Base-by-base conservation (phyloP, 2,797 vertebrate genomes). In the Nyctalus aviator region DNA sequence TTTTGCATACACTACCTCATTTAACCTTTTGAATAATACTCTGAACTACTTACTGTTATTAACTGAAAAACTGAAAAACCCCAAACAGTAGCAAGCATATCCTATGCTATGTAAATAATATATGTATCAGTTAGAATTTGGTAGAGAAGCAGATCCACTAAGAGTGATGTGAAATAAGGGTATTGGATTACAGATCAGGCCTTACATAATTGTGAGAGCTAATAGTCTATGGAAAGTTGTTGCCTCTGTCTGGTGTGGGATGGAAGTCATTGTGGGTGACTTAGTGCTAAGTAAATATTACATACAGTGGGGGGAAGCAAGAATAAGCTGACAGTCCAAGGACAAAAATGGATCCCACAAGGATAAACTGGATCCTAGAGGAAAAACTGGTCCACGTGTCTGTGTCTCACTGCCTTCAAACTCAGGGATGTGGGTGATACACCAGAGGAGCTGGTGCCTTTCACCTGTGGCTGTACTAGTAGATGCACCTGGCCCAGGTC, bases 341-440 rank as follows among this genome's bases (percentile, higher is more conserved):
- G 20, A 15, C 37, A 69, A 72, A 73, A 25, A 1, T 71, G 11
- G 13, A 25, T 79, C 8, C 41, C 50, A 20, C 55, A 32, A 15
- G 6, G 14, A 72, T 12, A n/a, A 35, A 35, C n/a, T 37, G 12
- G 23, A 83, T 62, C 12, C 11, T 23, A 68, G 10, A 44, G 30
- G 84, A 62, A 15, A 72, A 30, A 81, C 11, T 37, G 25, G 68
- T 77, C 21, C 25, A 12, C 6, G 1, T 2, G 1, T 41, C 30
- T 53, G 15, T 68, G 64, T 79, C n/a, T 84, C 25, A 11, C 6
- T 62, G 11, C 3, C 20, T 30, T 32, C 27, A 50, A 25, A 27
- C n/a, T 62, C 23, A 35, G 46, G 8, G 15, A 18, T 46, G 18
- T 2, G 1, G 55, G 2, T 3, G 8, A 12, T 4, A 1, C 4